phyloP scores from a whole-genome alignment of 2,113 vertebrate species.

The Colaptes auratus region DNA sequence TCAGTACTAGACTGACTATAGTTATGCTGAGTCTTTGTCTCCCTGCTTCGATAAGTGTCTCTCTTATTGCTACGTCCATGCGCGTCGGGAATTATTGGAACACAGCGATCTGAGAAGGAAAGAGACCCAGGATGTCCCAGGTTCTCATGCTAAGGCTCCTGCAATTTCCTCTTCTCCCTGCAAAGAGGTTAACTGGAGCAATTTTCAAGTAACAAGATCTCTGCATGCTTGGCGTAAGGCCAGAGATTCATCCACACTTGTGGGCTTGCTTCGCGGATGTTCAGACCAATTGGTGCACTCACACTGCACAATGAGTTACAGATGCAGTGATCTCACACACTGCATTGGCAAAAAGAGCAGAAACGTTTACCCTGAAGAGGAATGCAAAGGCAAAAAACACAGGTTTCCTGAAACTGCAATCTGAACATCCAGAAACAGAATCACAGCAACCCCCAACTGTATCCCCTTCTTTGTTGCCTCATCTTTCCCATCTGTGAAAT shows the following conservation, averaged over 20 bases:
- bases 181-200: slow-evolving; percentile 46
- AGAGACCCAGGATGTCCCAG: slow-evolving; percentile 4
- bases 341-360: background rate
- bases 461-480: slow-evolving; percentile 46
- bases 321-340: slow-evolving; percentile 42
- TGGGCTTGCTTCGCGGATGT: slow-evolving; percentile 9
- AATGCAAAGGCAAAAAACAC: background rate
- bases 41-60: background rate
- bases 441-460: background rate
- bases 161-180: slow-evolving; percentile 47
- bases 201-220: slow-evolving; percentile 61
- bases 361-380: background rate
- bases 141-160: background rate
- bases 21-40: background rate
- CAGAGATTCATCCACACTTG: slow-evolving; percentile 48
- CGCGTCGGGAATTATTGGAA: background rate
- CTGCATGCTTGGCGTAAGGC: slow-evolving; percentile 14
- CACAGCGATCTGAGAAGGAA: background rate
- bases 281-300: slow-evolving; percentile 17
- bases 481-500: slow-evolving; percentile 57
- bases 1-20: background rate
- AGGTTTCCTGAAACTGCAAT: background rate
- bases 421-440: background rate
- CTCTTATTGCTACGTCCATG: background rate
- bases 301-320: slow-evolving; percentile 34